Evolutionary conservation across 2,888 invertebrate genomes (phyloP), one percentile per base, ranked within the genome.

Genomic region (Leptinotarsa juncta): DNA sequence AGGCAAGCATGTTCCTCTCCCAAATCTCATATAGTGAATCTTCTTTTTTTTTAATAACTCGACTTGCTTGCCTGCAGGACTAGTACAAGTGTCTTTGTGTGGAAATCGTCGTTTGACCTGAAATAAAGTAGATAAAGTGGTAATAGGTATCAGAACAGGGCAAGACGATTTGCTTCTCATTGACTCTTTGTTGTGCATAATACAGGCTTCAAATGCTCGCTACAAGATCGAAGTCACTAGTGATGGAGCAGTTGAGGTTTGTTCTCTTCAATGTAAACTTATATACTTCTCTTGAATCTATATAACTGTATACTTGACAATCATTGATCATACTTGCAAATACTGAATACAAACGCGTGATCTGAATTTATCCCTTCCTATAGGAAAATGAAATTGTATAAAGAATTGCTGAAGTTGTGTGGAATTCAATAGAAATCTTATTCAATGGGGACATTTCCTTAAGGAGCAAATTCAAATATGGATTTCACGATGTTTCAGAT

Each of bases 261-360:
- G 62, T 65, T 48, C 55, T 32, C 18, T 20, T 77, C 42, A 65
- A 81, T 81, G 78, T 77, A 77, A 76, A 80, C 81, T 84, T 57
- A 82, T 82, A 82, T 80, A 82, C 83, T 84, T 85, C 84, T 85
- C 84, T 85, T 82, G 84, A 83, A 83, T 81, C 82, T 80, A 72
- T 72, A 71, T 68, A 42, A 83, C 82, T 86, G 83, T 86, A 87
- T 86, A 86, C 86, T 87, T 87, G 88, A 88, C 88, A 88, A 88
- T 88, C 88, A 88, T 87, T 78, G 72, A 77, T 79, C 77, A 80
- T 75, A 79, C 73, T 77, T 79, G 80, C 77, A 79, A 84, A 82
- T 82, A 82, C 81, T 82, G 82, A 80, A 81, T 80, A 77, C 78
- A 78, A 78, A 82, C 78, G 82, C 81, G 83, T 83, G 83, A 82